Evolutionary conservation across 92 coral and sea anemone genomes (phyloP).

Genomic region (Zoanthus solanderi): DNA sequence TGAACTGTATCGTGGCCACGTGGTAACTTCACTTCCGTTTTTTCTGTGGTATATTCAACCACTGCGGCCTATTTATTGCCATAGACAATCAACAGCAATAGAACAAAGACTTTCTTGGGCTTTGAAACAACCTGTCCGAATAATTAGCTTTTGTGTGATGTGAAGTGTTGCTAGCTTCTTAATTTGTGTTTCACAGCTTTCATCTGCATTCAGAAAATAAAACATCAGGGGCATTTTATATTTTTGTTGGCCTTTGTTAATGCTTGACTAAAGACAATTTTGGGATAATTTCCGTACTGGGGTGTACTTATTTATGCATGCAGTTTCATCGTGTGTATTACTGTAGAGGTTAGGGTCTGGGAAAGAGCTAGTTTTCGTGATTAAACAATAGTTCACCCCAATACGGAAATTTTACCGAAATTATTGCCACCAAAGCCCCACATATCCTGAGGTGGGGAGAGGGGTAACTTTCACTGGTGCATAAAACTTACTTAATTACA

Average conservation of each 20-base stretch:
- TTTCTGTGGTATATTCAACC: slow-evolving; percentile 40
- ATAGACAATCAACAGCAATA: slow-evolving; percentile 43
- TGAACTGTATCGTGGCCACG: slow-evolving; percentile 55
- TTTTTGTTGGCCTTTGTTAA: slow-evolving; percentile 18
- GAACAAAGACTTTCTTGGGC: slow-evolving; percentile 61
- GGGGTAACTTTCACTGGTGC: too few species aligned
- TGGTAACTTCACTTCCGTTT: slow-evolving; percentile 53
- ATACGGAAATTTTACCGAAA: too few species aligned
- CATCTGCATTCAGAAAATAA: slow-evolving; percentile 20
- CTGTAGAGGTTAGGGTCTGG: too few species aligned
- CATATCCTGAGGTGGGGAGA: too few species aligned
- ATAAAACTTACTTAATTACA: too few species aligned
- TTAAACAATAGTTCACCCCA: too few species aligned
- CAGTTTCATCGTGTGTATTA: too few species aligned
- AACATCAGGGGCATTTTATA: slow-evolving; percentile 2
- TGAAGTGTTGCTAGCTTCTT: slow-evolving; percentile 19
- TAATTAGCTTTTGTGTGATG: slow-evolving; percentile 49
- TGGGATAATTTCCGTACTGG: too few species aligned
- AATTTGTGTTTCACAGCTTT: slow-evolving; percentile 21
- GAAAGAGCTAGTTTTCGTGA: too few species aligned
- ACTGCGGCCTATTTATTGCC: slow-evolving; percentile 47
- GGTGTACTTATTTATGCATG: too few species aligned
- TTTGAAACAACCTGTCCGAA: slow-evolving; percentile 74
- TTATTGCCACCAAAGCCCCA: too few species aligned
- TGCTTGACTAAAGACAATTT: too few species aligned